Percentiles rank a stretch among this genome's conserved stretches.
phyloP scores from a whole-genome alignment of 2,113 vertebrate genomes.

The Trichomycterus rosablanca region DNA sequence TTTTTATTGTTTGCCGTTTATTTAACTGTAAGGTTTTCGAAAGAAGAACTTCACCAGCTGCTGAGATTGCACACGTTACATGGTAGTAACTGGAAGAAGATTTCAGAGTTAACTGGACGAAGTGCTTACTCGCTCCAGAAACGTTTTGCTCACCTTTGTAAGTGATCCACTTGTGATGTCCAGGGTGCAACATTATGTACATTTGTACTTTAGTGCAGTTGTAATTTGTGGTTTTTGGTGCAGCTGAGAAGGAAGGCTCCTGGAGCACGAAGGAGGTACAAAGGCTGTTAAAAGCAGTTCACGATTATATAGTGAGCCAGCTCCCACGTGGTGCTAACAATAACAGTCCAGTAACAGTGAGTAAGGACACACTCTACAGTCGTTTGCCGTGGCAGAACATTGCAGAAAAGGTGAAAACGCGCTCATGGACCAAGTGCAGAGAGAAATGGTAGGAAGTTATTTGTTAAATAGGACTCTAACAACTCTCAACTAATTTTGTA shows the following conservation, averaged over 20 bases:
- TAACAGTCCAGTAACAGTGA: not conserved
- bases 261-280: slow-evolving; percentile 25
- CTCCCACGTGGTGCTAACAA: not conserved
- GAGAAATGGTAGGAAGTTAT: slow-evolving; percentile 38
- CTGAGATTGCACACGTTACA: slow-evolving; percentile 50
- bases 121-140: slow-evolving; percentile 56
- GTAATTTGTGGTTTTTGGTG: not conserved
- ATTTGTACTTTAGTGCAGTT: not conserved
- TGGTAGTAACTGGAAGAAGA: slow-evolving; percentile 60
- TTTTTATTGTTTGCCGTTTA: not conserved
- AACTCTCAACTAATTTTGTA: too few species aligned
- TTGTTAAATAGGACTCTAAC: too few species aligned
- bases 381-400: slow-evolving; percentile 59
- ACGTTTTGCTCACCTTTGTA: slow-evolving; percentile 52
- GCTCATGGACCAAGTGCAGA: slow-evolving; percentile 45
- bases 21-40: slow-evolving; percentile 52
- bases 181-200: not conserved
- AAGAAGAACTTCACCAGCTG: slow-evolving; percentile 48
- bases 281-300: slow-evolving; percentile 41
- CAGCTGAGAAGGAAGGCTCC: slow-evolving; percentile 8
- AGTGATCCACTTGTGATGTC: not conserved
- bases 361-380: slow-evolving; percentile 49
- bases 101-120: slow-evolving; percentile 56
- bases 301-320: slow-evolving; percentile 37
- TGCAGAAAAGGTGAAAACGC: slow-evolving; percentile 44